Conservation (phyloP, 35 echinoderm and acorn worm species). For the Ophioderma brevispina region DNA sequence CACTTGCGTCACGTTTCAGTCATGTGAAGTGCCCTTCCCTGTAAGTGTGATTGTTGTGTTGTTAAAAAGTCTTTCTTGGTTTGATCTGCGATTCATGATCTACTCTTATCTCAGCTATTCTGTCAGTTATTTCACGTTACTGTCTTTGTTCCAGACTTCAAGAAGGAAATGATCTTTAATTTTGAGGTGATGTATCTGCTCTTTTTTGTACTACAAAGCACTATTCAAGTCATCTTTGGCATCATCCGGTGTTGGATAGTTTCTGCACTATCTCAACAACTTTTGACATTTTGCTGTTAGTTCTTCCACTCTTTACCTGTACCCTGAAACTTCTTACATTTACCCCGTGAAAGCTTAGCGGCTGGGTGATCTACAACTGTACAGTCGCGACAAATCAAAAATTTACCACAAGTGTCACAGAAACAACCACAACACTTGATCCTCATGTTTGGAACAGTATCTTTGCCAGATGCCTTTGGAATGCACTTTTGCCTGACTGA, state of each 20-base stretch:
- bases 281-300: neutral
- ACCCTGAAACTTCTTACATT: neutral
- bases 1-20: neutral
- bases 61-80: neutral
- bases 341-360: neutral
- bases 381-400: neutral
- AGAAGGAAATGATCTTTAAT: neutral
- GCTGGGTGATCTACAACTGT: neutral
- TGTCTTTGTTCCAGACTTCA: neutral
- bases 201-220: neutral
- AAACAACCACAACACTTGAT: neutral
- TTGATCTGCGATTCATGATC: neutral
- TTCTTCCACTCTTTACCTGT: neutral
- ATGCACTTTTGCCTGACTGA: neutral
- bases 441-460: neutral
- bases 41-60: neutral
- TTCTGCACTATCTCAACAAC: neutral
- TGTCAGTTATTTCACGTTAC: neutral
- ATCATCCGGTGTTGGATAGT: neutral
- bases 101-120: neutral
- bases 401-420: neutral
- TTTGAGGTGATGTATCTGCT: neutral
- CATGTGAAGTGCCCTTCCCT: neutral
- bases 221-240: neutral
- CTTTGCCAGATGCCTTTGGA: neutral